These are phyloP conservation scores for Cassiopea andromeda DNA, from an alignment of 30 jellyfish, hydroid and myxozoan genomes.

Conservation along the genomic window DNA sequence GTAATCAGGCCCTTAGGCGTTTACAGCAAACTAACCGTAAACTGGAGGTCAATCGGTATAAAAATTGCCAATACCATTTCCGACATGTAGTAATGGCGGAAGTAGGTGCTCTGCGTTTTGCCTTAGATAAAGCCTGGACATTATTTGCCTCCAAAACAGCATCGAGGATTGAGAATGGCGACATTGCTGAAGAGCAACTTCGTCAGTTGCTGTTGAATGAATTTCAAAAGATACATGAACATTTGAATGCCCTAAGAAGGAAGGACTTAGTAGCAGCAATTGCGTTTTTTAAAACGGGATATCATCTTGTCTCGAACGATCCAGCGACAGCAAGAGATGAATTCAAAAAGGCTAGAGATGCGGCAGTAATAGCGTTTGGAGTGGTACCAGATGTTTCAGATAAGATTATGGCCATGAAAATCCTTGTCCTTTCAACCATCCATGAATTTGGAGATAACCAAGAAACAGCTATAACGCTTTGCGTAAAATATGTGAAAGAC, in stretches of 20 bases:
- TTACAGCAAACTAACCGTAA: too few species aligned
- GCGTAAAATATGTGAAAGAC: slow-evolving; percentile 73
- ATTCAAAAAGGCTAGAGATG: slow-evolving; percentile 87
- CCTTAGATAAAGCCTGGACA: slow-evolving; percentile 83
- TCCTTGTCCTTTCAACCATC: slow-evolving; percentile 70
- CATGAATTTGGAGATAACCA: slow-evolving; percentile 82
- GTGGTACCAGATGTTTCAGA: slow-evolving; percentile 85
- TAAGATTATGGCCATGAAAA: slow-evolving; percentile 82
- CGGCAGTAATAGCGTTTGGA: slow-evolving; percentile 95
- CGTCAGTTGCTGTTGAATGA: slow-evolving; percentile 85
- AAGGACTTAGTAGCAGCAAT: slow-evolving; percentile 92
- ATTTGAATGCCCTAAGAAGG: slow-evolving; percentile 84
- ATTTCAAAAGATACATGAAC: slow-evolving; percentile 86
- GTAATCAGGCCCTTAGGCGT: too few species aligned
- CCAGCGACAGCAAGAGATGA: slow-evolving; percentile 73
- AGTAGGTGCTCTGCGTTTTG: slow-evolving; percentile 64
- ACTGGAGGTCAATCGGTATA: too few species aligned
- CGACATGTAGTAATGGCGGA: slow-evolving; percentile 66
- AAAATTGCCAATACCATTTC: too few species aligned
- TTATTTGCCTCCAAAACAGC: slow-evolving; percentile 89
- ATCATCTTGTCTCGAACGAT: slow-evolving; percentile 73
- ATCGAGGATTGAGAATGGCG: slow-evolving; percentile 77
- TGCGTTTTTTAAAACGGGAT: slow-evolving; percentile 88
- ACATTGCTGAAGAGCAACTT: slow-evolving; percentile 80
- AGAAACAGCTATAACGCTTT: slow-evolving; percentile 81